Base-by-base conservation (phyloP, 2,888 invertebrate genomes). In the Clitarchus hookeri region DNA sequence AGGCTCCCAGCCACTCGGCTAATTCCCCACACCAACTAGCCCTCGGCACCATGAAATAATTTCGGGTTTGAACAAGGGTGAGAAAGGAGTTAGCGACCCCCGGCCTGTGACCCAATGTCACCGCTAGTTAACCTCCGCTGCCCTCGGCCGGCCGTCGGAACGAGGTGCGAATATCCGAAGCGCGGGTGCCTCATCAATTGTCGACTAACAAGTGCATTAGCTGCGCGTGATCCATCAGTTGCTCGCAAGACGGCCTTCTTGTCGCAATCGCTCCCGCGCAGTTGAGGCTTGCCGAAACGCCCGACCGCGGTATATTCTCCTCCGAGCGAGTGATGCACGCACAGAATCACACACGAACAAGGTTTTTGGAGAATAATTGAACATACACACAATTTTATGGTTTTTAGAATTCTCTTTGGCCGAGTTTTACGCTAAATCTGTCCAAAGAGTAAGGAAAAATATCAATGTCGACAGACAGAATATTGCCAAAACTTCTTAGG, bases 11-110 rank as follows among this genome's bases (percentile, higher is more conserved):
- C 82, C 82, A 82, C 82, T 82, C 36, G 82, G 27, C 82, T 82
- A 36, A 82, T 82, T 82, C 82, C 82, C 82, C 82, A 27, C 44
- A 82, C 82, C 44, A 82, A 86, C 87, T 53, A 84, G 85, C 86
- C 53, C 85, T 44, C 78, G 78, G 84, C 86, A 54, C 86, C 86
- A 86, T 86, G 86, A 87, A 86, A 86, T 86, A 86, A 86, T 85
- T 85, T 87, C 44, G 84, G 86, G 86, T 85, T 85, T 85, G 84
- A 85, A 85, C 84, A 83, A 84, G 65, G 54, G 48, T 48, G 86
- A 53, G 79, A 83, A 54, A 84, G 84, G 86, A 44, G 80, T 80
- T 82, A 65, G 65, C 36, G 84, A 54, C 84, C 84, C 84, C 26
- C 77, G 27, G 77, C 77, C 65, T 44, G 84, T 86, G 86, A 86